phyloP scores from a whole-genome alignment of 30 jellyfish, hydroid and myxozoan species.

The Turritopsis rubra region DNA sequence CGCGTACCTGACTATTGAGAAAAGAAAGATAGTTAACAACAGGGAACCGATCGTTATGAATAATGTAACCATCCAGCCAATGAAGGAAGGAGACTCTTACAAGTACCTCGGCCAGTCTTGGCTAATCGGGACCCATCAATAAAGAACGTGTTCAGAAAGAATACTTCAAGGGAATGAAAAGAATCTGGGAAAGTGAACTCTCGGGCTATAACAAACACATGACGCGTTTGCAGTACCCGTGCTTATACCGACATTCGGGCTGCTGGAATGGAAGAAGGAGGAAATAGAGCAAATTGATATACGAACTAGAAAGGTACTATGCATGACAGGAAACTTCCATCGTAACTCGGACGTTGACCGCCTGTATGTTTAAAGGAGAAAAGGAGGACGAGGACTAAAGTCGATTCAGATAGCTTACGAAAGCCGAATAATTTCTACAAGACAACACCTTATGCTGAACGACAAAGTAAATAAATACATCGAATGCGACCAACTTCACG shows the following conservation, averaged over 20 bases:
- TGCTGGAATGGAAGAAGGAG: neutral
- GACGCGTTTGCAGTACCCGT: neutral
- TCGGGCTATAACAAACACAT: conserved; percentile 6
- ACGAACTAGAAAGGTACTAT: neutral
- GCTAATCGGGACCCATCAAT: neutral
- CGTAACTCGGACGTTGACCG: too few relatives aligned
- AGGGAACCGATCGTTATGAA: neutral
- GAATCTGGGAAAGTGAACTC: conserved; percentile 12
- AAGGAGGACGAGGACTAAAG: conserved; percentile 6
- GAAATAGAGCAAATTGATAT: conserved; percentile 3
- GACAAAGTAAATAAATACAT: too few relatives aligned
- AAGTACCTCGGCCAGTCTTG: conserved; percentile 11
- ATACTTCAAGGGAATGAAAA: too few relatives aligned
- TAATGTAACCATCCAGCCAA: neutral
- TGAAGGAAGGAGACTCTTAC: conserved; percentile 13
- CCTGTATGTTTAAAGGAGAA: conserved; percentile 2
- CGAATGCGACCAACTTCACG: neutral
- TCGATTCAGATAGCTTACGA: conserved; percentile 5
- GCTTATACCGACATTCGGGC: neutral
- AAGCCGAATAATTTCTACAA: neutral
- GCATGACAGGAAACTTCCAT: too few relatives aligned
- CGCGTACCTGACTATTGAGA: neutral
- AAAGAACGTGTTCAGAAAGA: too few relatives aligned
- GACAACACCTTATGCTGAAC: neutral
- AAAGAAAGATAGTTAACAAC: neutral